These are phyloP conservation scores for Petrocephalus zakoni DNA, from an alignment of 2,113 vertebrate species.

Conservation along the genomic window DNA sequence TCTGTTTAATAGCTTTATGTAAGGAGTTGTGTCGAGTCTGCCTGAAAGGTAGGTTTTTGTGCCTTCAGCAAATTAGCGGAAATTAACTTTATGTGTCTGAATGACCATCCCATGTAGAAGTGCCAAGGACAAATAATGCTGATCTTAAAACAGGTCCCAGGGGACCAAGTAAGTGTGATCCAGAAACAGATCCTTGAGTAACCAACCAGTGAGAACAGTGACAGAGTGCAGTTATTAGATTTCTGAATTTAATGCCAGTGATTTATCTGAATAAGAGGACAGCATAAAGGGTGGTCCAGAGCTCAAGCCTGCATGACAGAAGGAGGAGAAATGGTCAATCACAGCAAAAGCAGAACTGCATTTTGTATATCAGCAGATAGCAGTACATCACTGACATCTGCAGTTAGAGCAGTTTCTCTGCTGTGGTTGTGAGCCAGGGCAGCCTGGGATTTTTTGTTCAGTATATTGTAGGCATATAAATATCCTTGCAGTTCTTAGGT, in stretches of 20 bases:
- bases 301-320: background rate
- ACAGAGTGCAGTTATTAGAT: background rate
- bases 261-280: background rate
- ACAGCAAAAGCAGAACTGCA: background rate
- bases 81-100: background rate
- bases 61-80: background rate
- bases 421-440: background rate
- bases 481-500: background rate
- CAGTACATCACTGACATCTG: background rate
- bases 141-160: background rate
- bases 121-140: background rate
- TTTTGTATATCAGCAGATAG: background rate
- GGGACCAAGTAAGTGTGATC: background rate
- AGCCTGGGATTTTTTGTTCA: background rate
- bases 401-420: background rate
- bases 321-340: background rate
- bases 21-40: too few relatives aligned
- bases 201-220: background rate
- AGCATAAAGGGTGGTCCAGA: background rate
- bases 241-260: background rate
- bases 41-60: too few relatives aligned
- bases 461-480: background rate
- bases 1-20: too few relatives aligned
- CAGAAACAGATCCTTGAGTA: background rate
- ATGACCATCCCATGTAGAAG: background rate